Evolutionary conservation across 2,888 invertebrate species (phyloP).

Genomic region (Frankliniella fusca): DNA sequence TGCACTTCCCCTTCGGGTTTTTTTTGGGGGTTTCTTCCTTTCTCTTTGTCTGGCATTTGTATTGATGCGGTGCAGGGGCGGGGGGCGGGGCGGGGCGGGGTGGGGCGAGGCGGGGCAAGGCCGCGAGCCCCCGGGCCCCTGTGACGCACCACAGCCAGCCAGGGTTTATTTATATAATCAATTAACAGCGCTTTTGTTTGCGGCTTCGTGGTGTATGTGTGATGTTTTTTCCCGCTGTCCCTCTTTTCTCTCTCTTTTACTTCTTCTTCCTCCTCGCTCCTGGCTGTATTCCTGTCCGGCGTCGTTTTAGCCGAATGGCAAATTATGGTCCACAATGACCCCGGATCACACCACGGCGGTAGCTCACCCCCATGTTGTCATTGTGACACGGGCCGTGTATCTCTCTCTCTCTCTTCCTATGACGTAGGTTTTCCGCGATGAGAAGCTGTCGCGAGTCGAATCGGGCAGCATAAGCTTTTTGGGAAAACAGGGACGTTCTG

Average conservation of each 20-base stretch:
- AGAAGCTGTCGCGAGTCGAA: background rate
- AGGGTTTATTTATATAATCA: slow-evolving; percentile 14
- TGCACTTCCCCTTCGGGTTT: no score
- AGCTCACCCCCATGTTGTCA: background rate
- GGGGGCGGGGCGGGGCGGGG: no score
- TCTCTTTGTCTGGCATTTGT: no score
- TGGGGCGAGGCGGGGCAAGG: no score
- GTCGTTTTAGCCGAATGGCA: slow-evolving; percentile 16
- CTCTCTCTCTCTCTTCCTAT: background rate
- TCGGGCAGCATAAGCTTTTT: background rate
- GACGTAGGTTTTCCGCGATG: background rate
- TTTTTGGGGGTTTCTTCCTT: no score
- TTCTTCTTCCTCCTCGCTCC: background rate
- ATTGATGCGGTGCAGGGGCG: no score
- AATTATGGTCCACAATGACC: slow-evolving; percentile 20
- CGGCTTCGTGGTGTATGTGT: background rate
- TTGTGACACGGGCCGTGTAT: background rate
- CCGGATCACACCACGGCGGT: background rate
- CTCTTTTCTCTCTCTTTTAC: background rate
- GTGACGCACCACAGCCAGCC: background rate
- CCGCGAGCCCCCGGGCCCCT: no score
- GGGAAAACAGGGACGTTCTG: background rate
- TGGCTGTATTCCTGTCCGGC: background rate
- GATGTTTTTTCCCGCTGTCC: background rate
- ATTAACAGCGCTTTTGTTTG: slow-evolving; percentile 16